Base-by-base conservation (phyloP, 2,888 invertebrate species). In the Isotomurus palustris region DNA sequence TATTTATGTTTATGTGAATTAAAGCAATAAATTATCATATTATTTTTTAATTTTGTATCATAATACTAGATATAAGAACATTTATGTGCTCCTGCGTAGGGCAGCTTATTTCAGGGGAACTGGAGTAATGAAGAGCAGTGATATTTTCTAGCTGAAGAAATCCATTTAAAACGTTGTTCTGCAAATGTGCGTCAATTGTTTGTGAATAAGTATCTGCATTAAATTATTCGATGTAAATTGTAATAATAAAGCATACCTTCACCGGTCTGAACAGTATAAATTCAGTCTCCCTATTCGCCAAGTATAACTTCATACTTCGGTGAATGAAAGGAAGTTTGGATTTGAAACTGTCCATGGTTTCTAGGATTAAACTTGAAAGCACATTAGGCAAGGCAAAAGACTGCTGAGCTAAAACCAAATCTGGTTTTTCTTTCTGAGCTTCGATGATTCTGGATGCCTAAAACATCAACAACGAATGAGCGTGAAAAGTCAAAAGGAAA, bases 261-360 rank as follows among this genome's bases (percentile, higher is more conserved):
- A 97, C 89, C 2, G 96, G 96, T 56, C 93, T 83, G 72, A 97
- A 94, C 10, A 99, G 81, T 72, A 99, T 96, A 71, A 92, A 91
- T 76, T 99, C 97, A 0, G 97, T 97, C 75, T 99, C 97, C 68
- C 87, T 84, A 75, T 96, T 97, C 14, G 96, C 91, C 53, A 99
- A 80, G 76, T 99, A 99, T 1, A 99, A 81, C 67, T 91, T 87
- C 92, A 97, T 93, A 14, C 90, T 88, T 3, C 88, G 82, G 73
- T 93, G 91, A 17, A 96, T 77, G 5, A 81, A 80, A 0, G 92
- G 87, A 32, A 95, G 80, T 68, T 86, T 85, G 0, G 83, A 80
- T 75, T 90, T 91, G 56, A 96, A 66, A 63, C 68, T 67, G 54
- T 71, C 71, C 53, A 69, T 58, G 35, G 71, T 62, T 41, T 68